Base-by-base conservation (phyloP, 2,888 invertebrate species). In the Rhingia rostrata region DNA sequence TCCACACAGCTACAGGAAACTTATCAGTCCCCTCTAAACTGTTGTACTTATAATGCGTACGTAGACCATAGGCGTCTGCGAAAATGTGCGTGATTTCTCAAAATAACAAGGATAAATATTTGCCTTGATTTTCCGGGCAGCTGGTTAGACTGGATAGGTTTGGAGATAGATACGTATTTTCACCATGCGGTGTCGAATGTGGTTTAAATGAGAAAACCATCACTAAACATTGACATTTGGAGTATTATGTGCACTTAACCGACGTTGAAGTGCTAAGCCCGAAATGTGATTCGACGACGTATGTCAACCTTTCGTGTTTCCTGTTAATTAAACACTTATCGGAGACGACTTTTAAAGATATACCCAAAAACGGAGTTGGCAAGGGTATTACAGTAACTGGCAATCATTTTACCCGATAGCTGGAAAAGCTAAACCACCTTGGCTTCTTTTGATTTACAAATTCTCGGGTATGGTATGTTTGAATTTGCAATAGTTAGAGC, bases 121-220 rank as follows among this genome's bases (percentile, higher is more conserved):
- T 58, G 64, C 35, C 58, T 51, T 72, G 41, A 56, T 45, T 45
- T 53, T 53, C 54, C 41, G n/a, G 63, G 32, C 37, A 69, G 32
- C 78, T 64, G 58, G 78, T 78, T 72, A 51, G 14, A 64, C 66
- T 58, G 32, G 79, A 73, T 60, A 22, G 43, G 35, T 0, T 5
- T 35, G 9, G 43, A 53, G 47, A 54, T 41, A 54, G 56, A 56
- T 69, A 69, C 56, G 43, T 47, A 58, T 54, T 82, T 70, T 77
- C 77, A 64, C 70, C 66, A 35, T 7, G 39, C 12, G 10, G 12
- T 54, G 41, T 14, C n/a, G 35, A 53, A 37, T 67, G 56, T 37
- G 35, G 75, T 43, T 63, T 51, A 56, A 63, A 75, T 69, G 75
- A 81, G 81, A 75, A 81, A 81, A 81, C 39, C 22, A 51, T 56